Evolutionary conservation across 1,140 invertebrate species (phyloP).

Genomic region (Macrotrachela quadricornifera): DNA sequence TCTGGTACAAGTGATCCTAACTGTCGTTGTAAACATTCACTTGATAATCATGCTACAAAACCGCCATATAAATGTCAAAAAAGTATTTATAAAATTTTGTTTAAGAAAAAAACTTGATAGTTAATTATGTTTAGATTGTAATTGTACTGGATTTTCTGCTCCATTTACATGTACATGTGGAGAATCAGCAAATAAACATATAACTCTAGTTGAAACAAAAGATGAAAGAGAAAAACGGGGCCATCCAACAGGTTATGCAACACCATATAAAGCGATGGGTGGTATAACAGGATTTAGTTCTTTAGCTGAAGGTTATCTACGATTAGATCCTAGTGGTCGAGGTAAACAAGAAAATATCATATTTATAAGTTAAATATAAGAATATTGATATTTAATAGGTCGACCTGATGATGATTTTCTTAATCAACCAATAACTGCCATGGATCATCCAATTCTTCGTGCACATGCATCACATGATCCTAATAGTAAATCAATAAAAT

Average conservation of each 20-base stretch:
- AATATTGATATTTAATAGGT: slow-evolving; percentile 12
- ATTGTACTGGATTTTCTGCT: too few relatives aligned
- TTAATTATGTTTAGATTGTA: too few relatives aligned
- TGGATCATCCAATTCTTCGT: slow-evolving; percentile 25
- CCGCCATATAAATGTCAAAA: too few relatives aligned
- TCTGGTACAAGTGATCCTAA: slow-evolving; percentile 22
- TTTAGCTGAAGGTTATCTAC: slow-evolving; percentile 27
- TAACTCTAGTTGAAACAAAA: slow-evolving; percentile 24
- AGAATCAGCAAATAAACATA: slow-evolving; percentile 17
- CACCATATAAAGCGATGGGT: slow-evolving; percentile 29
- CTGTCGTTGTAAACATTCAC: slow-evolving; percentile 26
- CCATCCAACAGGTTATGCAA: slow-evolving; percentile 19
- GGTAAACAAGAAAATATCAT: slow-evolving; percentile 17
- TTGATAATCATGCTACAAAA: slow-evolving; percentile 21
- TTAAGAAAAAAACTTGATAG: too few relatives aligned
- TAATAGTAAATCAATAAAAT: too few relatives aligned
- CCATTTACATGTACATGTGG: slow-evolving; percentile 26
- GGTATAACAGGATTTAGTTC: slow-evolving; percentile 30
- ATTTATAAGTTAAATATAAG: neutral
- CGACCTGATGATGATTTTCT: slow-evolving; percentile 24
- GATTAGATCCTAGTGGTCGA: slow-evolving; percentile 28
- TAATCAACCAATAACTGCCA: slow-evolving; percentile 22
- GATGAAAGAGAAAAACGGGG: slow-evolving; percentile 24
- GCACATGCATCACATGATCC: slow-evolving; percentile 23
- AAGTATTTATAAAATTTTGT: too few relatives aligned